Base-by-base conservation (phyloP, 2,888 invertebrate genomes). In the Galeopsomyia nigrocyanea region DNA sequence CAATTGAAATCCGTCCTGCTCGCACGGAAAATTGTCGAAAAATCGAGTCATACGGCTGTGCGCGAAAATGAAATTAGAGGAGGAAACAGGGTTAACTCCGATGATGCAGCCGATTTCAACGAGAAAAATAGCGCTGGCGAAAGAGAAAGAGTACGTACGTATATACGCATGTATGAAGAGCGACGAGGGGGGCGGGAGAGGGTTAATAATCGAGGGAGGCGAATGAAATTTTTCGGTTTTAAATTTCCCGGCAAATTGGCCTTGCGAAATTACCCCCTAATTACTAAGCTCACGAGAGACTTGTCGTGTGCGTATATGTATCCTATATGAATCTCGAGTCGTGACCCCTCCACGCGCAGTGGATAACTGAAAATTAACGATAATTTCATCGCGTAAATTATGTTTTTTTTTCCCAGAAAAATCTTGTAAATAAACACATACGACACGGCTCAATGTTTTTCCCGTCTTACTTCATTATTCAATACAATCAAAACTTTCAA, bases 51-150 rank as follows among this genome's bases (percentile, higher is more conserved):
- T 80, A 79, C 82, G 83, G 82, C n/a, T n/a, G 77, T 80, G 79
- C 77, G 83, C 80, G 82, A 84, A 84, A 85, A 85, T 85, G 80
- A 80, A 83, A 85, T 84, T 83, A 82, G 76, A 78, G 77, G 79
- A 80, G 81, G 77, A 80, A 85, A 85, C 81, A 80, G 79, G 79
- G 80, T 82, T 83, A 82, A 81, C 63, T 76, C 78, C 81, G 80
- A 83, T 83, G 84, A 82, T 82, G 81, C 82, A 81, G 81, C 80
- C 80, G 80, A 81, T 79, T 76, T 75, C 74, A 74, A 7, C 17
- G 49, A 60, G 21, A 60, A 17, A 58, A 19, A 19, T 1, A 49
- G 16, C n/a, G 39, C 16, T 19, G 5, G 58, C 58, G 50, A 66
- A 56, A 63, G 60, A 53, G 22, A 47, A 46, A 53, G 46, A 51